A percentile compares a stretch with the other conserved stretches of the same genome.
Evolutionary conservation across 1,140 invertebrate species (phyloP).

Genomic region (Drosophila athabasca): DNA sequence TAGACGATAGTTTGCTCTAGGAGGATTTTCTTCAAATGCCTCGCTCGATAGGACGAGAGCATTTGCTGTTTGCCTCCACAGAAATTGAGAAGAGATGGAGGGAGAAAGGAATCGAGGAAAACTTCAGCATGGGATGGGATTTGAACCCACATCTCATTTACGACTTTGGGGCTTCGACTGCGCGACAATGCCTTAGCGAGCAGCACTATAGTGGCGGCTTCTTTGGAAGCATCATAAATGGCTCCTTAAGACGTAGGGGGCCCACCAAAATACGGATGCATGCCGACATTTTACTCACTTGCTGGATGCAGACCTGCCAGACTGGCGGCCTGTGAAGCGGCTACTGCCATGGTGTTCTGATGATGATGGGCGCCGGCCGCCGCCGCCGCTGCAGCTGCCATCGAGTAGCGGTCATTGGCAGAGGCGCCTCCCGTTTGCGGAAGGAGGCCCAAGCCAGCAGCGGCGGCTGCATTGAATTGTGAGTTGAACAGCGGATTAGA

Average conservation of each 20-base stretch:
- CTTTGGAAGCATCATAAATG: background rate
- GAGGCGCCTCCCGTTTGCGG: slow-evolving; percentile 71
- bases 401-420: slow-evolving; percentile 76
- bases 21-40: slow-evolving; percentile 71
- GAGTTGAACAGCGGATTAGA: slow-evolving; percentile 83
- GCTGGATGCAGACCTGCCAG: slow-evolving; percentile 88
- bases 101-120: background rate
- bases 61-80: slow-evolving; percentile 72
- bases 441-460: slow-evolving; percentile 83
- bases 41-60: slow-evolving; percentile 25
- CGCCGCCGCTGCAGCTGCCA: slow-evolving; percentile 83
- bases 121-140: background rate
- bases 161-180: no score
- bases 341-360: slow-evolving; percentile 90
- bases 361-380: slow-evolving; percentile 86
- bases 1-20: slow-evolving; percentile 41
- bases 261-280: slow-evolving; percentile 30
- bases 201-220: no score
- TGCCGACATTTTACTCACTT: slow-evolving; percentile 85
- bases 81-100: background rate
- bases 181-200: no score
- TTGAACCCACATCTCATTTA: slow-evolving; percentile 1
- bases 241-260: background rate
- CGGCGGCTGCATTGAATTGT: slow-evolving; percentile 84
- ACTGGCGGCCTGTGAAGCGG: slow-evolving; percentile 91